phyloP scores from a whole-genome alignment of 2,797 vertebrate genomes.

The Catharus ustulatus region DNA sequence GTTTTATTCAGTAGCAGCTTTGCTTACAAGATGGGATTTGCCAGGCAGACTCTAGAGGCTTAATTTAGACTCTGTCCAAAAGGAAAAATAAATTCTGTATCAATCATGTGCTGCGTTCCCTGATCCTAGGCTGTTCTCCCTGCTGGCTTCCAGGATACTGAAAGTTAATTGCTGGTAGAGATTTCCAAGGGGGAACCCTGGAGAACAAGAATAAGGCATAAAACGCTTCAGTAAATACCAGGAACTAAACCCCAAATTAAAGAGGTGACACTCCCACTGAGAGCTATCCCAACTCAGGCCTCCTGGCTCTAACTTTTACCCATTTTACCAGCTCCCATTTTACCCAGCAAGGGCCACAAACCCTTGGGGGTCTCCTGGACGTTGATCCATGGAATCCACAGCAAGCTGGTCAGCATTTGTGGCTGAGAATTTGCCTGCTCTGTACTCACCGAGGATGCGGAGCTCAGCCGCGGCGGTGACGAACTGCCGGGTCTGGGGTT shows the following conservation, averaged over 20 bases:
- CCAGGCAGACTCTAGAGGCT: conserved; percentile 64
- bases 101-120: conserved; percentile 34
- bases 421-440: background rate
- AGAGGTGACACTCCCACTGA: background rate
- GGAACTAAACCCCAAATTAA: conserved; percentile 30
- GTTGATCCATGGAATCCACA: background rate
- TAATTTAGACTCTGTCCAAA: conserved; percentile 67
- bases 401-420: background rate
- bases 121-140: conserved; percentile 58
- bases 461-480: conserved; percentile 89
- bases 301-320: background rate
- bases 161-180: conserved; percentile 49
- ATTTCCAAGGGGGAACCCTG: conserved; percentile 39
- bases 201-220: conserved; percentile 26
- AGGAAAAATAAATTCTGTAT: conserved; percentile 69
- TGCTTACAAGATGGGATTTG: conserved; percentile 64
- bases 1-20: conserved; percentile 68
- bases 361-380: background rate
- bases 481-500: conserved; percentile 92
- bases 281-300: background rate
- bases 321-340: background rate
- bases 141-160: conserved; percentile 14
- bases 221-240: background rate
- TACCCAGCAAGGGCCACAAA: background rate
- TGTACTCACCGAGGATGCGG: conserved; percentile 87